Base-by-base conservation (phyloP, 2,888 invertebrate species). In the Coenonympha glycerion region DNA sequence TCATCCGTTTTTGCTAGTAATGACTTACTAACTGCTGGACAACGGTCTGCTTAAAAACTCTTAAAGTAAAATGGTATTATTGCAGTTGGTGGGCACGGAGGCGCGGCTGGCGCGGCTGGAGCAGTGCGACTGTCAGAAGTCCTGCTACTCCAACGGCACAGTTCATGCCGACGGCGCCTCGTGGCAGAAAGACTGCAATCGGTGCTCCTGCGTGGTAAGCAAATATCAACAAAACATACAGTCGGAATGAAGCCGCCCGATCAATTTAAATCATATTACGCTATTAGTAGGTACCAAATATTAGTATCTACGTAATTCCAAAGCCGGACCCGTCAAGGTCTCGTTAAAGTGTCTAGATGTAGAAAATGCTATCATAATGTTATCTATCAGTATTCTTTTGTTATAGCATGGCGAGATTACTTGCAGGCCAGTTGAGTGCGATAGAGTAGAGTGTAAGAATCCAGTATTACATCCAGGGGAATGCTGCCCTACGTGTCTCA, bases 71-170 rank as follows among this genome's bases (percentile, higher is more conserved):
- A 19, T 21, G 2, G 13, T 31, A 13, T 37, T 31, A 37, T 3
- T 51, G 51, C 55, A 96, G 95, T 90, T 96, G 87, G 91, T 91
- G 76, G 91, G 91, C 73, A 91, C 94, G 62, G 95, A 96, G 82
- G 90, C 91, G 68, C 90, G 94, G 65, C 89, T 95, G 76, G 88
- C 90, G 70, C 90, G 91, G 71, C 89, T 95, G 71, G 95, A 96
- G 84, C 92, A 94, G 79, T 96, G 96, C 81, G 95, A 96, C 88
- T 96, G 96, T 85, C 93, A 93, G 86, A 94, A 93, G 86, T 93
- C 95, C 58, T 96, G 96, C 88, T 90, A 90, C 71, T 90, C 92
- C 63, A 95, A 95, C 81, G 94, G 92, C 59, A 92, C 93, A 49
- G 90, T 92, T 55, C 92, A 93, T 73, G 91, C 92, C 51, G 95